A percentile compares a stretch with the other conserved stretches of the same genome.
Evolutionary conservation across 2,888 invertebrate genomes (phyloP).

Genomic region (Euplexia lucipara): DNA sequence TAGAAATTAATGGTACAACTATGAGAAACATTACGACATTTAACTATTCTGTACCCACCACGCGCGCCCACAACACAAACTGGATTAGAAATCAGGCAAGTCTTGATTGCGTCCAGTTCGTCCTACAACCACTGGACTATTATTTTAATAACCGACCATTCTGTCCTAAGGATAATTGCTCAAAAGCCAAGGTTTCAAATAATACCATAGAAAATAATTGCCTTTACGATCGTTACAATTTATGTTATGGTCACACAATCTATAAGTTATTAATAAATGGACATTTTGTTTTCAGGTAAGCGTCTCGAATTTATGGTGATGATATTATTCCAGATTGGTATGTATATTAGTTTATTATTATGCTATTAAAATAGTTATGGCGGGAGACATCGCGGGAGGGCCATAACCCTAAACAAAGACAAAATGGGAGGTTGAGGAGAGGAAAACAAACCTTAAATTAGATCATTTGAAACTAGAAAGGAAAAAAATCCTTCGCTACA

Average conservation of each 20-base stretch:
- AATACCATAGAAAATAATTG: slow-evolving; percentile 45
- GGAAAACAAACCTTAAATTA: slow-evolving; percentile 41
- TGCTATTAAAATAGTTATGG: slow-evolving; percentile 46
- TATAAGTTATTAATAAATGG: slow-evolving; percentile 63
- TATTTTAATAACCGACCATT: slow-evolving; percentile 86
- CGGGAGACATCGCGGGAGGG: slow-evolving; percentile 50
- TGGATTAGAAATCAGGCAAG: slow-evolving; percentile 78
- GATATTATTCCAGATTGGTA: slow-evolving; percentile 64
- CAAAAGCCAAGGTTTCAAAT: slow-evolving; percentile 51
- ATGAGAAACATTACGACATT: slow-evolving; percentile 48
- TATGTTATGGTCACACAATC: slow-evolving; percentile 53
- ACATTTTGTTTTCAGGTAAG: slow-evolving; percentile 77
- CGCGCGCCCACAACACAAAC: slow-evolving; percentile 50
- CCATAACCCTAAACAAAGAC: slow-evolving; percentile 26
- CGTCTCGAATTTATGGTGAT: slow-evolving; percentile 61
- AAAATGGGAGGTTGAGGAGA: slow-evolving; percentile 20
- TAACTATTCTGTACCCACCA: slow-evolving; percentile 56
- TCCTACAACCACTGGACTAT: slow-evolving; percentile 70
- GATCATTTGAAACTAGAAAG: slow-evolving; percentile 19
- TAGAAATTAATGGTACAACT: slow-evolving; percentile 41
- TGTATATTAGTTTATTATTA: slow-evolving; percentile 51
- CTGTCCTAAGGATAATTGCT: slow-evolving; percentile 81
- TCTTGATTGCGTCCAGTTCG: slow-evolving; percentile 70
- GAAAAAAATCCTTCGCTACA: slow-evolving; percentile 24
- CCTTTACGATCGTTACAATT: slow-evolving; percentile 55